These are phyloP conservation scores for Camelus dromedarius DNA, from an alignment of 2,113 vertebrate species.

Conservation along the genomic window DNA sequence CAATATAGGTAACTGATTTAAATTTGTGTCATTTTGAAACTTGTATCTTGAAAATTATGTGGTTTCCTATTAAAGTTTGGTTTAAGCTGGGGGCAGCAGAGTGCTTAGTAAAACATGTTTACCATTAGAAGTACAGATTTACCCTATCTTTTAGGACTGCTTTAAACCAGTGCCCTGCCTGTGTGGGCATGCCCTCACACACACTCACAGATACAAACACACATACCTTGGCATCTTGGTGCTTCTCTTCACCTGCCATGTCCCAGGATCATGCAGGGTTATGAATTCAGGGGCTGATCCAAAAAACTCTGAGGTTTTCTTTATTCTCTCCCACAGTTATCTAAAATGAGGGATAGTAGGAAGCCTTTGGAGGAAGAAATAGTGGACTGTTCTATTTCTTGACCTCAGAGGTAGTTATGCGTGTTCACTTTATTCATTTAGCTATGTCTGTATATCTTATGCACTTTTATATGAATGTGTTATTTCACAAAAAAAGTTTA, in stretches of 20 bases:
- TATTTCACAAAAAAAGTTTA: slow-evolving; percentile 45
- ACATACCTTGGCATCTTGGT: background rate
- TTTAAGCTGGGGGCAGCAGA: slow-evolving; percentile 15
- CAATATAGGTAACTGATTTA: slow-evolving; percentile 48
- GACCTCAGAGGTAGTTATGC: background rate
- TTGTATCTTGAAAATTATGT: slow-evolving; percentile 46
- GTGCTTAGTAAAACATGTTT: slow-evolving; percentile 54
- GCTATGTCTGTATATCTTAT: background rate
- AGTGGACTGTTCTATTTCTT: slow-evolving; percentile 18
- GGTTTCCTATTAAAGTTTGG: slow-evolving; percentile 42
- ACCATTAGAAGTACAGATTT: slow-evolving; percentile 31
- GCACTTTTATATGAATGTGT: background rate
- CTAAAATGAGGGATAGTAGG: background rate
- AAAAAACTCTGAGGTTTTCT: slow-evolving; percentile 37
- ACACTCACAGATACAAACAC: background rate
- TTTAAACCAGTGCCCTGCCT: slow-evolving; percentile 23
- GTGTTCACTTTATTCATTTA: slow-evolving; percentile 37
- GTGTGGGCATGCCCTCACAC: background rate
- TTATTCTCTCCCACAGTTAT: background rate
- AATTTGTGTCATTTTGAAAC: slow-evolving; percentile 61
- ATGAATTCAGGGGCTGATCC: slow-evolving; percentile 32
- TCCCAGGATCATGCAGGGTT: background rate
- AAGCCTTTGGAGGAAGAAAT: background rate
- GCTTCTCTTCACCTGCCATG: background rate
- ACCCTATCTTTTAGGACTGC: slow-evolving; percentile 39